Percentiles rank a stretch among this genome's conserved stretches.
Conservation (phyloP, 2,888 invertebrate species). For the Ferdinandea cuprea region DNA sequence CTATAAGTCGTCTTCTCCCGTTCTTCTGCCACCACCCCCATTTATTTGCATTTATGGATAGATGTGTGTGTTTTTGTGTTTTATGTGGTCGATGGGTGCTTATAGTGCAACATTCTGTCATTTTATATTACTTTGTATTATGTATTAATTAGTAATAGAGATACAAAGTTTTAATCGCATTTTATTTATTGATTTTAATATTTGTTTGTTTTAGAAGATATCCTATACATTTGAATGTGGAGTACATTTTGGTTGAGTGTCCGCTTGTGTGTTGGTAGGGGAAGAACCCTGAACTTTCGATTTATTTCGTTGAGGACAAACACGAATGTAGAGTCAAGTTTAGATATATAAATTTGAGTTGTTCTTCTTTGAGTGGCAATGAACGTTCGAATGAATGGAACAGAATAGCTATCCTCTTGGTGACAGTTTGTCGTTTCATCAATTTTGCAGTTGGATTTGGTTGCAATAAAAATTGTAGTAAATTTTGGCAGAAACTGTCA, state of each 20-base stretch:
- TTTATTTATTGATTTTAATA: slow-evolving; percentile 55
- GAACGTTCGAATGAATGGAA: not conserved
- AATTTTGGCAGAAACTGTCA: no score
- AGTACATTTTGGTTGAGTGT: slow-evolving; percentile 29
- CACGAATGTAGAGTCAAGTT: slow-evolving; percentile 15
- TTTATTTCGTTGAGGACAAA: slow-evolving; percentile 14
- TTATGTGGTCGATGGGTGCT: slow-evolving; percentile 32
- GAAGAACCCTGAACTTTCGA: slow-evolving; percentile 32
- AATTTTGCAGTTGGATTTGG: no score
- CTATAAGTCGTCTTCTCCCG: no score
- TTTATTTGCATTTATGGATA: slow-evolving; percentile 27
- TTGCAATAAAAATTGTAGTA: not conserved
- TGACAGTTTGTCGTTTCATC: not conserved
- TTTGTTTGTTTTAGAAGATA: not conserved
- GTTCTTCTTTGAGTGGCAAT: not conserved
- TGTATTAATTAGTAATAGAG: slow-evolving; percentile 57
- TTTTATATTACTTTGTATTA: slow-evolving; percentile 42
- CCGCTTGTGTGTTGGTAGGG: slow-evolving; percentile 20
- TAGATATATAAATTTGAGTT: not conserved
- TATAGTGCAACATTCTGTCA: slow-evolving; percentile 50
- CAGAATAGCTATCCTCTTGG: no score
- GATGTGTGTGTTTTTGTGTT: not conserved
- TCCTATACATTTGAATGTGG: slow-evolving; percentile 3
- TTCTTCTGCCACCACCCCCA: not conserved
- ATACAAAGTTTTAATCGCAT: slow-evolving; percentile 63